phyloP scores from a whole-genome alignment of 2,113 vertebrate genomes.

The Orycteropus afer region DNA sequence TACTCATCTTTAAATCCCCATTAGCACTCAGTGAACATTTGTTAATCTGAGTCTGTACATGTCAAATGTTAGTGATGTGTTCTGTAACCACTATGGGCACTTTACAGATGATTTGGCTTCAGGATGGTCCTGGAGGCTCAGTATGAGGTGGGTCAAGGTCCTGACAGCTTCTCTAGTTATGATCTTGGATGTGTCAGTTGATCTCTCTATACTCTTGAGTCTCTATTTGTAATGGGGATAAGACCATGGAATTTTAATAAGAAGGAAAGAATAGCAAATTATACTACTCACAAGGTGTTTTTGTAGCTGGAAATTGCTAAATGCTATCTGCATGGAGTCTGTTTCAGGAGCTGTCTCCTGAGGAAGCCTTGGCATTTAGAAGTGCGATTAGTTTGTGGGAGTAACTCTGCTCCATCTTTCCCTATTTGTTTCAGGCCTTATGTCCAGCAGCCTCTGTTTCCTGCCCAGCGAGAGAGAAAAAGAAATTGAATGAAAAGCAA shows the following conservation, averaged over 20 bases:
- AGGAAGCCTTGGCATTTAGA: background rate
- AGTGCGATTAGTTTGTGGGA: background rate
- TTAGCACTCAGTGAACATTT: background rate
- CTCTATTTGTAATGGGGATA: background rate
- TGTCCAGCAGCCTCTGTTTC: slow-evolving; percentile 36
- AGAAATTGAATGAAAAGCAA: slow-evolving; percentile 71
- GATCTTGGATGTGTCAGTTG: background rate
- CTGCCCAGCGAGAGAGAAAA: slow-evolving; percentile 67
- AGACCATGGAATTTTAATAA: background rate
- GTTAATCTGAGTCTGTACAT: background rate
- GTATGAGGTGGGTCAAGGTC: background rate
- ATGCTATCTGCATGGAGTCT: background rate
- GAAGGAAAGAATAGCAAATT: background rate
- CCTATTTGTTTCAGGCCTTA: slow-evolving; percentile 11
- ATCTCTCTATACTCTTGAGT: slow-evolving; percentile 21
- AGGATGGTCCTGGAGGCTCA: background rate
- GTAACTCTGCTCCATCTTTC: background rate
- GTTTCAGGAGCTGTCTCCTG: background rate
- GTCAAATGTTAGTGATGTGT: slow-evolving; percentile 31
- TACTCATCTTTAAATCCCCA: background rate
- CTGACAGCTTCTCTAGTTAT: slow-evolving; percentile 23
- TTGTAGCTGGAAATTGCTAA: background rate
- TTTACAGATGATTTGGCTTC: slow-evolving; percentile 45
- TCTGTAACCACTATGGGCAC: background rate
- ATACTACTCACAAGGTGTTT: background rate